phyloP scores from a whole-genome alignment of 2,797 vertebrate species.

The Vultur gryphus region DNA sequence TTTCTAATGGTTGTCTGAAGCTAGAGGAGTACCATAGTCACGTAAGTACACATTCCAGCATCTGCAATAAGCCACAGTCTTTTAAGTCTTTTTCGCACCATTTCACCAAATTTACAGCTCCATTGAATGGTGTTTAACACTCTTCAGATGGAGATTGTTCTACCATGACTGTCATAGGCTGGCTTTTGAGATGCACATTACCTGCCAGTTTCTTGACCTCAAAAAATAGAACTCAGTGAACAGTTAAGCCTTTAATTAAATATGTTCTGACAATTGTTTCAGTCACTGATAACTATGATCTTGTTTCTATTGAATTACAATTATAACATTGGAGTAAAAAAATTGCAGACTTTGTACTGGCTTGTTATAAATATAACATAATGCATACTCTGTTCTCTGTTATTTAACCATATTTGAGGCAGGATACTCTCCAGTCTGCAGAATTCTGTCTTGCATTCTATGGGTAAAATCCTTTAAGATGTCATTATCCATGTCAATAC shows the following conservation, averaged over 20 bases:
- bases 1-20: not conserved
- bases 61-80: not conserved
- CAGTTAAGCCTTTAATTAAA: constrained; percentile 72
- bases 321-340: constrained; percentile 71
- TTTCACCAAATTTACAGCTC: not conserved
- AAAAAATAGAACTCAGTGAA: constrained; percentile 54
- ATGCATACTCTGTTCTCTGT: constrained; percentile 69
- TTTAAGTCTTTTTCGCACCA: not conserved
- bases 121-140: not conserved
- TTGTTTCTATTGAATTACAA: constrained; percentile 60
- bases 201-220: constrained; percentile 34
- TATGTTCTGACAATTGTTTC: constrained; percentile 63
- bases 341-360: constrained; percentile 74
- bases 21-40: not conserved
- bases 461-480: constrained; percentile 43
- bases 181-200: constrained; percentile 32
- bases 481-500: not conserved
- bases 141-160: not conserved
- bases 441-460: constrained; percentile 34
- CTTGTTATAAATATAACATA: constrained; percentile 76
- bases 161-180: not conserved
- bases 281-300: constrained; percentile 72
- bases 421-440: constrained; percentile 27
- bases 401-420: constrained; percentile 72
- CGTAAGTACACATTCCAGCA: not conserved